Conservation (phyloP, 2,797 vertebrate species). For the Rhabdomys pumilio region DNA sequence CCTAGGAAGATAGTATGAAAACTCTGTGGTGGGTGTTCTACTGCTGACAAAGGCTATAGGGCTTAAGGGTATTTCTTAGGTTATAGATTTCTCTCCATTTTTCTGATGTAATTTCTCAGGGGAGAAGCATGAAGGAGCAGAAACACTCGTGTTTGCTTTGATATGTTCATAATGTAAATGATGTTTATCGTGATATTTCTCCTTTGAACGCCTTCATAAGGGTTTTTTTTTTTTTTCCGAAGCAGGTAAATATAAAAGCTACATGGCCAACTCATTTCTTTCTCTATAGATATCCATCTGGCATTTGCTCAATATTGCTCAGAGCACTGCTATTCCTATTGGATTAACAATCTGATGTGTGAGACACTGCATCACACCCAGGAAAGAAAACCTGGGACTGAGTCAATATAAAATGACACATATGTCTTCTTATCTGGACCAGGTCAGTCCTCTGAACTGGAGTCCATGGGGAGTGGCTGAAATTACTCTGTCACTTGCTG, state of each 20-base stretch:
- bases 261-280: not conserved
- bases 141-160: not conserved
- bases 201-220: not conserved
- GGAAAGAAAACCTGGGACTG: not conserved
- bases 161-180: not conserved
- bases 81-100: not conserved
- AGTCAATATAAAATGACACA: not conserved
- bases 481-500: not conserved
- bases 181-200: not conserved
- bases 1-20: not conserved
- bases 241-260: not conserved
- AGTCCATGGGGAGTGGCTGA: not conserved
- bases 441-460: not conserved
- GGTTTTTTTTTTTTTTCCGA: not conserved
- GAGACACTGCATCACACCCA: not conserved
- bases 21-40: accelerated
- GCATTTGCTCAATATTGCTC: not conserved
- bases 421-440: not conserved
- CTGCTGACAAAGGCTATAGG: not conserved
- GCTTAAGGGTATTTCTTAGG: not conserved
- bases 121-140: not conserved
- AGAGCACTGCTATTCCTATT: not conserved
- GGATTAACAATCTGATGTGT: not conserved
- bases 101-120: not conserved
- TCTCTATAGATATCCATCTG: not conserved